These are phyloP conservation scores for Acleris emargana DNA, from an alignment of 2,888 invertebrate genomes.

Conservation along the genomic window DNA sequence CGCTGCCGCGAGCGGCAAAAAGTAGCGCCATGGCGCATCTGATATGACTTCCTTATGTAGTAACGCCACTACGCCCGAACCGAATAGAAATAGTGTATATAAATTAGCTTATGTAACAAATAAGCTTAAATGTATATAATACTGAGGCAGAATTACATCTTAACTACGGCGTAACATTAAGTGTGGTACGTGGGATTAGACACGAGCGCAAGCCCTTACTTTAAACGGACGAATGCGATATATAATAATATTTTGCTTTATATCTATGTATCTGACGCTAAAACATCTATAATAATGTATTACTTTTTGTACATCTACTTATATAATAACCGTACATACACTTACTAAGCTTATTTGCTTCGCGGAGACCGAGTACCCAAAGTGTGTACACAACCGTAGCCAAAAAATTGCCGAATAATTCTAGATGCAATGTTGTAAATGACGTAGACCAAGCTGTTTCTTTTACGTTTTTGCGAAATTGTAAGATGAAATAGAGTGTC, in stretches of 20 bases:
- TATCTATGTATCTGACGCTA: constrained; percentile 84
- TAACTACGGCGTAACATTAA: constrained; percentile 83
- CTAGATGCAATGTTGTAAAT: constrained; percentile 45
- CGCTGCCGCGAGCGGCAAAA: constrained; percentile 52
- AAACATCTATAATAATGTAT: constrained; percentile 84
- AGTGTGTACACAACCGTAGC: constrained; percentile 61
- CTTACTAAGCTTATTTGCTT: constrained; percentile 80
- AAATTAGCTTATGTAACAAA: constrained; percentile 83
- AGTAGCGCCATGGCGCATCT: constrained; percentile 70
- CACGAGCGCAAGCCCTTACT: constrained; percentile 83
- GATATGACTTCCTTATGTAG: constrained; percentile 79
- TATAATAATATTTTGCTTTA: constrained; percentile 83
- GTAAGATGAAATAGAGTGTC: constrained; percentile 37
- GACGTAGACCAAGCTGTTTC: constrained; percentile 47
- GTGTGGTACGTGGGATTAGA: constrained; percentile 82
- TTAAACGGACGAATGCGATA: constrained; percentile 84
- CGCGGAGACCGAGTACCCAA: constrained; percentile 70
- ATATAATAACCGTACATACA: constrained; percentile 82
- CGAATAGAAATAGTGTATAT: constrained; percentile 80
- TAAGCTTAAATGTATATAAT: constrained; percentile 84
- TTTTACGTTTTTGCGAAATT: constrained; percentile 45
- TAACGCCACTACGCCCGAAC: constrained; percentile 79
- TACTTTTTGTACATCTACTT: constrained; percentile 84
- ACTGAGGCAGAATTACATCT: constrained; percentile 84
- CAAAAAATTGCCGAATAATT: constrained; percentile 41